Base-by-base conservation (phyloP, 2,113 vertebrate genomes). In the Crotalus tigris region DNA sequence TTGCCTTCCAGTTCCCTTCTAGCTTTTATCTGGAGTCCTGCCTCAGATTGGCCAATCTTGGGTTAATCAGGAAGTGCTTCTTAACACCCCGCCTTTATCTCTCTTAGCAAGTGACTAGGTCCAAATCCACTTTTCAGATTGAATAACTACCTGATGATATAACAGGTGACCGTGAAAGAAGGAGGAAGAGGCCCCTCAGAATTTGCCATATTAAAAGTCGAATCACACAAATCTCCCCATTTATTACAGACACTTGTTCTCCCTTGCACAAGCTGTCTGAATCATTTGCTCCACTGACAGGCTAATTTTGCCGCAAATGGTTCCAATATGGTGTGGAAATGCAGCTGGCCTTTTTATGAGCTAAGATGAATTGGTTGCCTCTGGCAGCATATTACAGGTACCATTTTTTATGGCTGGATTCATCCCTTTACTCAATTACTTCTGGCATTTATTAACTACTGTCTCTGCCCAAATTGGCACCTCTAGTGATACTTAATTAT, bases 141-240 rank as follows among this genome's bases (percentile, higher is more conserved):
- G 39, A 90, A 39, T 53, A 90, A 64, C 89, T 93, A 90, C 89
- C 92, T 90, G 92, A 69, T 90, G 89, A 90, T 93, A 87, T 64
- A 90, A 90, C 2, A 86, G 57, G 64, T 39, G 49, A 90, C 61
- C 90, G 88, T 90, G 11, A 46, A 23, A 90, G 75, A 15, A 93
- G 92, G 81, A 90, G 53, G 89, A 93, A 93, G 92, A 26, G 58
- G 88, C 33, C 54, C 9, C 15, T 46, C 46, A 21, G 86, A 90
- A 90, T 19, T n/a, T 33, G 29, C 69, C 46, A 39, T 90, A 15
- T n/a, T 46, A 44, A 89, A 44, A 57, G 55, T 10, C 46, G 0
- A 90, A 51, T 54, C 88, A 87, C 7, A 61, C 46, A 64, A 81
- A 58, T 58, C 57, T 39, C 9, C 33, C 92, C 11, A 44, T 5